Percentiles rank a stretch among this genome's conserved stretches.
Conservation (phyloP, 2,888 invertebrate genomes). For the Apamea sordens region DNA sequence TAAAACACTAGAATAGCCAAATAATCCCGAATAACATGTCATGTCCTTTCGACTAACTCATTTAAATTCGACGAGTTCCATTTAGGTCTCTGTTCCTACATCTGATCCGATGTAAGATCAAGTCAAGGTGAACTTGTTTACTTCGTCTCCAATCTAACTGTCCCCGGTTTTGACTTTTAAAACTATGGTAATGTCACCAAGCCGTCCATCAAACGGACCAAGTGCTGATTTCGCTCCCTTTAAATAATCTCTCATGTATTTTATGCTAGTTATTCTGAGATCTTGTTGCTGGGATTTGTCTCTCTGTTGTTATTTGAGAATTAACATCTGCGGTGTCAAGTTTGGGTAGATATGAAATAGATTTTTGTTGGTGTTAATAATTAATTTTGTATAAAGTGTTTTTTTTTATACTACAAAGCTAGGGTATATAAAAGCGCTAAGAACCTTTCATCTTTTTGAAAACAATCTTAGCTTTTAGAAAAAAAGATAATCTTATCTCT, state of each 20-base stretch:
- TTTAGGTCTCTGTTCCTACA: slow-evolving; percentile 72
- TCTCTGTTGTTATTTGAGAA: slow-evolving; percentile 30
- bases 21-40: slow-evolving; percentile 64
- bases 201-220: slow-evolving; percentile 69
- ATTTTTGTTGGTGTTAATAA: slow-evolving; percentile 1
- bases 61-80: slow-evolving; percentile 74
- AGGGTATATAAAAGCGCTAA: no score
- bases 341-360: slow-evolving; percentile 6
- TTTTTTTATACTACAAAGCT: background rate
- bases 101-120: slow-evolving; percentile 65
- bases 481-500: background rate
- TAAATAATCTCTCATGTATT: slow-evolving; percentile 63
- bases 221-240: slow-evolving; percentile 51
- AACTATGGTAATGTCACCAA: slow-evolving; percentile 79
- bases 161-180: slow-evolving; percentile 80
- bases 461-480: slow-evolving; percentile 2
- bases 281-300: slow-evolving; percentile 33
- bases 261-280: slow-evolving; percentile 58
- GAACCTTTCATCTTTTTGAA: background rate
- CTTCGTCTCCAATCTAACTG: slow-evolving; percentile 72
- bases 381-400: background rate
- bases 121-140: slow-evolving; percentile 86
- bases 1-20: slow-evolving; percentile 52
- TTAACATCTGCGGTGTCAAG: slow-evolving; percentile 26
- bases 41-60: slow-evolving; percentile 69